Conservation (phyloP, 2,888 invertebrate species). For the Adelognathus sp. region DNA sequence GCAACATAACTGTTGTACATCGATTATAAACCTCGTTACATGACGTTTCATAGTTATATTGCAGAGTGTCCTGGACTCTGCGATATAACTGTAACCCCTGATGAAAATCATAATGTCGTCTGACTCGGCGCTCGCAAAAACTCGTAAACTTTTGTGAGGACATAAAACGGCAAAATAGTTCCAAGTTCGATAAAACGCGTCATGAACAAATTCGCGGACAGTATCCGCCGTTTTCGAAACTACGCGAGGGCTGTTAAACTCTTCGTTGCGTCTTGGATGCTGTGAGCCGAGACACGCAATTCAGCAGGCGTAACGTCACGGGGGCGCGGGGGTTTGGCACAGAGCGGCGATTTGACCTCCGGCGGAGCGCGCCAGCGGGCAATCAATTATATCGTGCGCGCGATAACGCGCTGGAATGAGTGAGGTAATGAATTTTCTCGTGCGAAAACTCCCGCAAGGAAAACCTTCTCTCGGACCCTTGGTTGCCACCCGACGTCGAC, state of each 20-base stretch:
- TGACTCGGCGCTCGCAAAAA: no score
- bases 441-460: slow-evolving; percentile 48
- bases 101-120: no score
- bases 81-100: no score
- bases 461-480: slow-evolving; percentile 29
- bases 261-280: neutral
- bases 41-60: no score
- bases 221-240: neutral
- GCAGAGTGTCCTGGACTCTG: no score
- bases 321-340: slow-evolving; percentile 2
- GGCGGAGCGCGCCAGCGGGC: slow-evolving; percentile 66
- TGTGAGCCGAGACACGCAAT: slow-evolving; percentile 2
- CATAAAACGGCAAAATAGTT: no score
- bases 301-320: slow-evolving; percentile 1
- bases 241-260: neutral
- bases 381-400: slow-evolving; percentile 73
- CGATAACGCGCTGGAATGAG: slow-evolving; percentile 73
- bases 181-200: neutral
- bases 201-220: neutral
- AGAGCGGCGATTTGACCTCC: slow-evolving; percentile 57
- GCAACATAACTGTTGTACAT: no score
- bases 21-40: no score
- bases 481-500: slow-evolving; percentile 53
- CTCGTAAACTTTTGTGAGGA: no score
- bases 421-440: slow-evolving; percentile 76